Base-by-base conservation (phyloP, 2,113 vertebrate species). In the Ameiurus melas region DNA sequence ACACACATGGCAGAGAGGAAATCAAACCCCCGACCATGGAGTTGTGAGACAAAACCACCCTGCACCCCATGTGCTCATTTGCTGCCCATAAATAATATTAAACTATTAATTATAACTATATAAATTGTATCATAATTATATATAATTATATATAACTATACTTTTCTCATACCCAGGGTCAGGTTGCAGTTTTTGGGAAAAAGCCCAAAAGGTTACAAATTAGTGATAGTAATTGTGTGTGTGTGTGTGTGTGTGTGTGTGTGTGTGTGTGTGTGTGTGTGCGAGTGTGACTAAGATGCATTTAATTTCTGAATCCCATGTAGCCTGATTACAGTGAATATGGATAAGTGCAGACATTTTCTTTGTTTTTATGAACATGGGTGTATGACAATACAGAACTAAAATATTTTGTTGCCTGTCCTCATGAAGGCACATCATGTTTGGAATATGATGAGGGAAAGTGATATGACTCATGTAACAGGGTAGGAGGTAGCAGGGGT, bases 391-490 rank as follows among this genome's bases (percentile, higher is more conserved):
- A 25, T 47, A 75, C 71, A 75, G 39, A 25, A 43, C 36, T 25
- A 25, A 77, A 2, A 57, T 30, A n/a, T n/a, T 78, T 78, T 78
- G 25, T 53, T n/a, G 43, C 43, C 43, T 78, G 75, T 78, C 25
- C 43, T 78, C 25, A n/a, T 43, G 75, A 78, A 78, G 47, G 43
- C n/a, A 51, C 75, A 51, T n/a, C n/a, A 78, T 53, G 75, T 78
- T 78, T 78, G 75, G 43, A 78, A n/a, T 51, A 53, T n/a, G 25
- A 51, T 51, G 20, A 43, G 9, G 3, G 71, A 51, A 78, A 51
- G 43, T 53, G 43, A 78, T 78, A 78, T 78, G 75, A 51, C 75
- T 78, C 75, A 27, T 78, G 43, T 78, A 51, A 78, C 43, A 51
- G 75, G 43, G 43, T 22, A 27, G 5, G 12, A 77, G 73, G 43